These are phyloP conservation scores for Lasioglossum figueresi DNA, from an alignment of 2,888 invertebrate species.

Conservation along the genomic window DNA sequence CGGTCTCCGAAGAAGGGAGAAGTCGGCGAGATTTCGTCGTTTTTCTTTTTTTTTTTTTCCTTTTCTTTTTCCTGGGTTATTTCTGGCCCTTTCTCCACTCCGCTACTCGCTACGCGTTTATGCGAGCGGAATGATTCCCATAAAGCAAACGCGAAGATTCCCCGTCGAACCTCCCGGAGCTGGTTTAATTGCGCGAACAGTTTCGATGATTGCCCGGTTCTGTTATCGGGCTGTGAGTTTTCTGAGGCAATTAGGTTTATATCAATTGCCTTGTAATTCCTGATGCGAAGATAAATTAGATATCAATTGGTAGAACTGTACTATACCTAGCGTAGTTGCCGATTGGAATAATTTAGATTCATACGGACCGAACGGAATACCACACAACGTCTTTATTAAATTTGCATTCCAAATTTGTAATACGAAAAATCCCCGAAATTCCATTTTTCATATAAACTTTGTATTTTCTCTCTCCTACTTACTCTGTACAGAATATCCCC, in stretches of 20 bases:
- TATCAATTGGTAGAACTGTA: neutral
- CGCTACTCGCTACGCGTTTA: conserved; percentile 32
- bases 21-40: conserved; percentile 65
- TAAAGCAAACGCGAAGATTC: conserved; percentile 25
- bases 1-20: conserved; percentile 45
- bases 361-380: too few species aligned
- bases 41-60: conserved; percentile 39
- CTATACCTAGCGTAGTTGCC: neutral
- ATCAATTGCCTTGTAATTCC: neutral
- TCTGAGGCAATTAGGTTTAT: neutral
- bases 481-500: too few species aligned
- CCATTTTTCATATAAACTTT: too few species aligned
- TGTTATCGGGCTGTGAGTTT: neutral
- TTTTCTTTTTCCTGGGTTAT: conserved; percentile 54
- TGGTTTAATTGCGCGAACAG: conserved; percentile 12
- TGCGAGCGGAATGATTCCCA: conserved; percentile 42
- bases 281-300: neutral
- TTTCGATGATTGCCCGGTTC: conserved; percentile 6
- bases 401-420: too few species aligned
- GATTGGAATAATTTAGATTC: too few species aligned
- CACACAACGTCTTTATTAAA: too few species aligned
- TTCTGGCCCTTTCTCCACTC: conserved; percentile 57
- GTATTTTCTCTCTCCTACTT: too few species aligned
- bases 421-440: too few species aligned
- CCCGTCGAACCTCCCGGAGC: conserved; percentile 16